These are phyloP conservation scores for Selene dorsalis DNA, from an alignment of 2,797 vertebrate species.

Conservation along the genomic window DNA sequence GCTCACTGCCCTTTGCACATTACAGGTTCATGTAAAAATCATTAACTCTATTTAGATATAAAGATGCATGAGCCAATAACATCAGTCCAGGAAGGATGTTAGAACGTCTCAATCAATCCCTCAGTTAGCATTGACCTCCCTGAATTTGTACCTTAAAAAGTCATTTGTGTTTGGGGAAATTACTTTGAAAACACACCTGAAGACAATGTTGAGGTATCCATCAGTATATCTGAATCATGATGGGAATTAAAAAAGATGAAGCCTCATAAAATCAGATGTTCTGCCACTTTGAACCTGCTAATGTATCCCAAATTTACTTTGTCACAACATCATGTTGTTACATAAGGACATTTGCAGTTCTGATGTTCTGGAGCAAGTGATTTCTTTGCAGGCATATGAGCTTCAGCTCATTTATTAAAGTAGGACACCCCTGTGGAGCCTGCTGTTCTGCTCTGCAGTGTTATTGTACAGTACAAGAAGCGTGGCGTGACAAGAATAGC, in stretches of 20 bases:
- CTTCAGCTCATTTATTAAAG: constrained; percentile 74
- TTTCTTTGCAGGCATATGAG: constrained; percentile 59
- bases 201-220: neutral
- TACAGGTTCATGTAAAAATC: constrained; percentile 62
- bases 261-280: constrained; percentile 15
- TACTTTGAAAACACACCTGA: neutral
- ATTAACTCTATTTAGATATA: constrained; percentile 58
- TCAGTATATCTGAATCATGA: neutral
- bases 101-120: constrained; percentile 8
- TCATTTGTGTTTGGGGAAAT: constrained; percentile 7
- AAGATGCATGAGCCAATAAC: constrained; percentile 54
- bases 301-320: constrained; percentile 35
- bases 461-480: constrained; percentile 72
- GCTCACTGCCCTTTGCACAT: constrained; percentile 62
- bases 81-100: constrained; percentile 15
- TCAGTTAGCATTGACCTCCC: neutral
- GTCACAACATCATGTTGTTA: constrained; percentile 55
- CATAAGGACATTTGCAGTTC: constrained; percentile 46
- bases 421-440: constrained; percentile 69
- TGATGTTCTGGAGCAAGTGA: constrained; percentile 54
- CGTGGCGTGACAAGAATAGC: constrained; percentile 80
- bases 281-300: constrained; percentile 21
- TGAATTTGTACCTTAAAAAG: constrained; percentile 19
- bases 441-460: constrained; percentile 59
- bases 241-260: neutral